phyloP scores from a whole-genome alignment of 37 sponge, comb jelly and placozoan genomes.

The Beroe ovata region DNA sequence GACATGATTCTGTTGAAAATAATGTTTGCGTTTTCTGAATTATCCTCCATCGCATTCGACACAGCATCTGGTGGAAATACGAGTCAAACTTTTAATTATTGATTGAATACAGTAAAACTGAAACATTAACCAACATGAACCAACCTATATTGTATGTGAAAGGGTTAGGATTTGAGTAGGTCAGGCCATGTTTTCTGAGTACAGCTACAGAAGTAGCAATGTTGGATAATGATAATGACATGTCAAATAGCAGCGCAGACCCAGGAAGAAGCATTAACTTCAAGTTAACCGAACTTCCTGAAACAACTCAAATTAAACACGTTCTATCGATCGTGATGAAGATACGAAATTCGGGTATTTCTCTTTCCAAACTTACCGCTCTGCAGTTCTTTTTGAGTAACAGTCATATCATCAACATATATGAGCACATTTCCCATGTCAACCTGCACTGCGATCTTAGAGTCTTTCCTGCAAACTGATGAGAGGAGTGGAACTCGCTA shows the following conservation, averaged over 20 bases:
- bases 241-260: slow-evolving; percentile 15
- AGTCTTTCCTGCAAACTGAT: slow-evolving; percentile 36
- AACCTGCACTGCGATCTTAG: slow-evolving; percentile 6
- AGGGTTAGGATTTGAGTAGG: slow-evolving; percentile 18
- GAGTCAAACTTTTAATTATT: neutral
- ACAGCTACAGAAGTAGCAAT: slow-evolving; percentile 29
- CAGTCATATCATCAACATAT: slow-evolving; percentile 45
- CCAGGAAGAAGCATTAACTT: neutral
- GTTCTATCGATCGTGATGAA: no score
- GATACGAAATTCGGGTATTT: no score
- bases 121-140: neutral
- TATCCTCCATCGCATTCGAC: neutral
- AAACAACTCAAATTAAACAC: no score
- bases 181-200: slow-evolving; percentile 19
- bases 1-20: slow-evolving; percentile 29
- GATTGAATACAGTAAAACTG: neutral
- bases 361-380: neutral
- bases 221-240: slow-evolving; percentile 31
- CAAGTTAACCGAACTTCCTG: neutral
- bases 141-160: slow-evolving; percentile 22
- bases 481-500: no score
- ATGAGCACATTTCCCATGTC: neutral
- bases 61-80: slow-evolving; percentile 26
- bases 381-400: neutral
- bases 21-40: neutral